Evolutionary conservation across 2,113 vertebrate species (phyloP), one percentile per base, ranked within the genome.

Genomic region (Rallus limicola): DNA sequence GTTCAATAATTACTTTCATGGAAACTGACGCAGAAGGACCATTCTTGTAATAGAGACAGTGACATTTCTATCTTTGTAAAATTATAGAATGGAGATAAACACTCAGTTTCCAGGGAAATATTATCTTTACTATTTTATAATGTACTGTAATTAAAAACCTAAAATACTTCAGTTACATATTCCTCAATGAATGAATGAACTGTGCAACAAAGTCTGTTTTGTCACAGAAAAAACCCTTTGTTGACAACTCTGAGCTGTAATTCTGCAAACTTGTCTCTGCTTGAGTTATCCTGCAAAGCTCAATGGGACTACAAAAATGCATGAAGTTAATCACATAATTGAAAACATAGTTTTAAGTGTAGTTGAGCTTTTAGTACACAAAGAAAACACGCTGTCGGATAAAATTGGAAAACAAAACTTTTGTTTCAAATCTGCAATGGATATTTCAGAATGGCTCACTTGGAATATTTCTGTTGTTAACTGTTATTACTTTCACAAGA

Each of bases 61-160:
- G 75, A 82, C 58, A 78, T 92, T 96, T 97, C 82, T 94, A 75
- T 92, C 67, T 65, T 71, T 68, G 14, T 85, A 72, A 84, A 78
- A 85, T 65, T 70, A 56, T 70, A 62, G 82, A 83, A 72, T 56
- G 40, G 48, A 90, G 92, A 91, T 92, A 93, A 93, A 91, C 60
- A 71, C 17, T 34, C 42, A 21, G 60, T 93, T 95, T 76, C 88
- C 76, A 71, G 85, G 72, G 92, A 94, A 95, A 82, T 90, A 83
- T 40, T 95, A 77, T 96, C 76, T 95, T 95, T 86, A 81, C 38
- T 81, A 53, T 90, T 95, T 67, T 86, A 58, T 88, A 93, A 64
- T 68, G 58, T 70, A 36, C 60, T 70, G 16, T 67, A 93, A 81
- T 92, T 95, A 96, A 86, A 94, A 88, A 77, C 28, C 42, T 60